Conservation (phyloP, 2,113 vertebrate genomes). For the Empidonax alnorum region DNA sequence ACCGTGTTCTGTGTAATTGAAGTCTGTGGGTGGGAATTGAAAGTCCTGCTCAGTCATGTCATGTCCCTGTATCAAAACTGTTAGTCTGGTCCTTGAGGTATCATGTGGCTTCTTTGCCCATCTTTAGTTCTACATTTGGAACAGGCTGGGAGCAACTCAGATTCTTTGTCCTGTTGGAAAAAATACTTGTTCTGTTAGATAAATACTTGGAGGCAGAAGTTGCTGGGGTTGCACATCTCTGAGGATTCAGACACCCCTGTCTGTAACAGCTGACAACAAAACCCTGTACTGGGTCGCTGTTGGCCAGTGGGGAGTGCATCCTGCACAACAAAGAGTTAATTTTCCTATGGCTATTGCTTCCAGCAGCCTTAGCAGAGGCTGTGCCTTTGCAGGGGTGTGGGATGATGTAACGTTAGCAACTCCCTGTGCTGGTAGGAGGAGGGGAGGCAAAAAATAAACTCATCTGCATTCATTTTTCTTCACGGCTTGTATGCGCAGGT, state of each 20-base stretch:
- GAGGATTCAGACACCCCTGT: neutral
- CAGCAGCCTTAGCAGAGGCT: conserved; percentile 28
- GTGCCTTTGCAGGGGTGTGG: conserved; percentile 11
- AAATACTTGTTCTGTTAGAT: neutral
- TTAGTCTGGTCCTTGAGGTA: neutral
- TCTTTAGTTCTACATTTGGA: neutral
- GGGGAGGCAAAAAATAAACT: conserved; percentile 41
- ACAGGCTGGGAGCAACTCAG: neutral
- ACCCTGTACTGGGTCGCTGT: neutral
- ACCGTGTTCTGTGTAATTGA: neutral
- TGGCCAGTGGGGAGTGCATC: neutral
- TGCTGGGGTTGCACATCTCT: neutral
- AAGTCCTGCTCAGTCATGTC: neutral
- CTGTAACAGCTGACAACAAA: neutral
- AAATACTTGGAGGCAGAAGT: neutral
- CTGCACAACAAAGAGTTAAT: conserved; percentile 7
- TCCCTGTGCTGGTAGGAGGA: conserved; percentile 20
- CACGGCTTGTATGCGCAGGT: neutral
- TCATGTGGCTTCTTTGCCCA: neutral
- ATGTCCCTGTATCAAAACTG: neutral
- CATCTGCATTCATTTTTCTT: conserved; percentile 22
- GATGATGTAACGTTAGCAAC: conserved; percentile 27
- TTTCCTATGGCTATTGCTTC: neutral
- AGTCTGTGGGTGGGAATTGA: neutral
- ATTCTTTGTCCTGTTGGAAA: neutral